Evolutionary conservation across 2,113 vertebrate genomes (phyloP).

Genomic region (Corythoichthys haematopterus): DNA sequence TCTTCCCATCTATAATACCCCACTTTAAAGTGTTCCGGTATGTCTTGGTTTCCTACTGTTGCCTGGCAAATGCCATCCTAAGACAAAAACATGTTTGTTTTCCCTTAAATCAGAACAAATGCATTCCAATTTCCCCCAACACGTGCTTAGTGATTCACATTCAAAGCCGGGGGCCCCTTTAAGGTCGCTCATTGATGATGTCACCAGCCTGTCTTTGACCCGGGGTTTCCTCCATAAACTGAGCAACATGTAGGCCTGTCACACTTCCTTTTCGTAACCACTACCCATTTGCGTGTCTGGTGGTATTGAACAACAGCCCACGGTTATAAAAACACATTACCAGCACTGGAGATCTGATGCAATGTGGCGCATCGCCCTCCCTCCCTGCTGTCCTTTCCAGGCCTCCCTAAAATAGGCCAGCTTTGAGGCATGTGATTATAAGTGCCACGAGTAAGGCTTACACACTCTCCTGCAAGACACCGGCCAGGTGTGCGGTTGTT

Average conservation of each 20-base stretch:
- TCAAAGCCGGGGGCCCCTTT: conserved; percentile 19
- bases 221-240: background rate
- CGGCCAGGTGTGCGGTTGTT: conserved; percentile 35
- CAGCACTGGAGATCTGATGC: conserved; percentile 24
- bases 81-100: background rate
- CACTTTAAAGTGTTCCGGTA: background rate
- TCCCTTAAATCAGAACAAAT: background rate
- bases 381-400: conserved; percentile 22
- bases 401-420: conserved; percentile 59
- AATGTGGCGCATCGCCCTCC: conserved; percentile 33
- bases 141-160: conserved; percentile 1
- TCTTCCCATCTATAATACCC: conserved; percentile 3
- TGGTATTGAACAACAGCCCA: conserved; percentile 10
- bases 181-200: conserved; percentile 36
- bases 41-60: background rate
- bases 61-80: background rate
- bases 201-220: conserved; percentile 9
- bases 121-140: background rate
- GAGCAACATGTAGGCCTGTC: conserved; percentile 7
- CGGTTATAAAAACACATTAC: conserved; percentile 15
- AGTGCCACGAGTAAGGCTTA: conserved; percentile 53
- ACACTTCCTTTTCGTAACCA: background rate
- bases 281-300: background rate
- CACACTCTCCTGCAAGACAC: conserved; percentile 15
- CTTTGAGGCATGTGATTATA: conserved; percentile 63